Evolutionary conservation across 2,888 invertebrate genomes (phyloP), one percentile per base, ranked within the genome.

Genomic region (Bugulina stolonifera): DNA sequence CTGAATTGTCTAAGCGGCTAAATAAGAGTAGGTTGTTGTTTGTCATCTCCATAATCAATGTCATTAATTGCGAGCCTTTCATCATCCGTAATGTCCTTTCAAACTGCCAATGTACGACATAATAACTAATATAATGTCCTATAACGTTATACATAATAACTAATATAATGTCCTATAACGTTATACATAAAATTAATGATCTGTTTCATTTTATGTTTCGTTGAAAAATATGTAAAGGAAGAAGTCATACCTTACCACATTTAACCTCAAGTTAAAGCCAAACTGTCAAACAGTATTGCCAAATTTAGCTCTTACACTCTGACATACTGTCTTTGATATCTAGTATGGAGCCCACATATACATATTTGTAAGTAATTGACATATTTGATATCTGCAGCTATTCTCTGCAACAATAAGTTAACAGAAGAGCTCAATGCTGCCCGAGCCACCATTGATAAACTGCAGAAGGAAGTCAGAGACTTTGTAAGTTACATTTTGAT

Each of bases 371-470:
- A n/a, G n/a, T n/a, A n/a, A n/a, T n/a, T n/a, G n/a, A n/a, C n/a
- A n/a, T n/a, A n/a, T n/a, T n/a, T n/a, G n/a, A n/a, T n/a, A n/a
- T n/a, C n/a, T 75, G 18, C 75, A 80, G 80, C 79, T 54, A 77
- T 80, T 54, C 75, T 75, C 35, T 71, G 78, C 43, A 81, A 81
- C 74, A 75, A 79, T 1, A 78, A 77, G 64, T 75, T 81, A 34
- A 77, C 78, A 27, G 80, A 80, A 55, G 80, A 81, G 55, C 76
- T 81, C 1, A 77, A 75, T 3, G 77, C 78, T 69, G 80, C 80
- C 25, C 76, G 77, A 72, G 78, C 79, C 73, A 79, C 80, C 70
- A 80, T 80, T 25, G 80, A 80, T 72, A 74, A 78, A 54, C 72
- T 81, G 52, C 80, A 78, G 74, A 78, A 77, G 34, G 75, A 77